Base-by-base conservation (phyloP, 2,113 vertebrate species). In the Caracal caracal region DNA sequence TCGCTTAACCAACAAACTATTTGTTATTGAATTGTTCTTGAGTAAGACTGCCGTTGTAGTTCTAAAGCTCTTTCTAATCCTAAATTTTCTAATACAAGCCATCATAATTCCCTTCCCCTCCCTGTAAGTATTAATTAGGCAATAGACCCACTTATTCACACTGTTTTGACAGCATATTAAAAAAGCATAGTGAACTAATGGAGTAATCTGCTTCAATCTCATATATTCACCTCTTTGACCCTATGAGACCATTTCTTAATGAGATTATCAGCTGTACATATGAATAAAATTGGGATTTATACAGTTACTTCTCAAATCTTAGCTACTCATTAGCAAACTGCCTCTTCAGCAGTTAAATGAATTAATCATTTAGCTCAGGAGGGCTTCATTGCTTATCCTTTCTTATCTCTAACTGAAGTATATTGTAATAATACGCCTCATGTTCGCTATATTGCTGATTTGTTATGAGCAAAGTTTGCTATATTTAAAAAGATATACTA, bases 241-340 rank as follows among this genome's bases (percentile, higher is more conserved):
- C 73, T 61, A 53, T 63, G 47, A 37, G 78, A 40, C 79, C 68
- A 87, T 82, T 93, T 93, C 71, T 86, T 97, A 97, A 97, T 97
- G 81, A 97, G 40, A 94, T 63, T 51, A 70, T 85, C 63, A 83
- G 49, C 28, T 53, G 4, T 66, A 70, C 35, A 93, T 94, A 91
- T 17, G 19, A 63, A 76, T 93, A 66, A 96, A 47, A 75, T 65
- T 82, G 10, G 33, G 33, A 86, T 91, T 91, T 86, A 71, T 83
- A 28, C 90, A 92, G 35, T 93, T 93, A 49, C 51, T 22, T 96
- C n/a, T 94, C 47, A 51, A 95, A 66, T 76, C 33, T 95, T 78
- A 88, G 61, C 35, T 78, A 70, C 33, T 93, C 80, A 92, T 93
- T 88, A 90, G 19, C 73, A 94, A 93, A 96, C 26, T 63, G 6